phyloP scores from a whole-genome alignment of 2,797 vertebrate species.

The Macropodus opercularis region DNA sequence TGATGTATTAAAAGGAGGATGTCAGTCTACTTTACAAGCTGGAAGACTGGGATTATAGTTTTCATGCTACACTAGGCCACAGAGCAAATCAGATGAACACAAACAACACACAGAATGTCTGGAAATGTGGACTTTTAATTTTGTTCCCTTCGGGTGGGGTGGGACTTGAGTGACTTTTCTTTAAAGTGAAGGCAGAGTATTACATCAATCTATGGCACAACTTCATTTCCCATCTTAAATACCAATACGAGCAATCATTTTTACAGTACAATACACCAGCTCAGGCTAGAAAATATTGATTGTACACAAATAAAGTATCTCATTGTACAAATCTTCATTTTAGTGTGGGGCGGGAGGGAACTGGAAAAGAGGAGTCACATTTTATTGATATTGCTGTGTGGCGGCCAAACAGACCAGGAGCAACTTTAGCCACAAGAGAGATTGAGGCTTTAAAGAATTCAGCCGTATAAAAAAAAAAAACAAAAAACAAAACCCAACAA shows the following conservation, averaged over 20 bases:
- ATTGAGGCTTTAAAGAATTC: constrained; percentile 3
- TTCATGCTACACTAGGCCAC: no score
- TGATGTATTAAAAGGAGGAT: no score
- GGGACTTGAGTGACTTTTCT: constrained; percentile 65
- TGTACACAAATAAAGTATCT: constrained; percentile 80
- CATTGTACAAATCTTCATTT: constrained; percentile 69
- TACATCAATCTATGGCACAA: constrained; percentile 67
- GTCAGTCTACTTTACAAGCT: no score
- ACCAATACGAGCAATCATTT: constrained; percentile 71
- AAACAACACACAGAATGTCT: constrained; percentile 44
- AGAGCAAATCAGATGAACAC: not conserved
- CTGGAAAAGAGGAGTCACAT: constrained; percentile 58
- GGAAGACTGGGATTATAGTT: no score
- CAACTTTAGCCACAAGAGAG: constrained; percentile 1
- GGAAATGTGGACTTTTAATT: constrained; percentile 72
- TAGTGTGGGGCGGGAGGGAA: constrained; percentile 21
- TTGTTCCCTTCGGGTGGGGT: constrained; percentile 58
- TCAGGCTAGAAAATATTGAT: constrained; percentile 80
- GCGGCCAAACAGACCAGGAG: constrained; percentile 48
- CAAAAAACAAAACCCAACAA: not conserved
- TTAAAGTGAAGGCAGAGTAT: constrained; percentile 75
- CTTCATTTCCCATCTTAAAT: constrained; percentile 72
- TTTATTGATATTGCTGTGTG: constrained; percentile 65
- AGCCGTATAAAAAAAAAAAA: constrained; percentile 3
- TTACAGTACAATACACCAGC: constrained; percentile 73